Evolutionary conservation across 23 tunicate species (phyloP), one percentile per base, ranked within the genome.

Genomic region (Corella eumyota): DNA sequence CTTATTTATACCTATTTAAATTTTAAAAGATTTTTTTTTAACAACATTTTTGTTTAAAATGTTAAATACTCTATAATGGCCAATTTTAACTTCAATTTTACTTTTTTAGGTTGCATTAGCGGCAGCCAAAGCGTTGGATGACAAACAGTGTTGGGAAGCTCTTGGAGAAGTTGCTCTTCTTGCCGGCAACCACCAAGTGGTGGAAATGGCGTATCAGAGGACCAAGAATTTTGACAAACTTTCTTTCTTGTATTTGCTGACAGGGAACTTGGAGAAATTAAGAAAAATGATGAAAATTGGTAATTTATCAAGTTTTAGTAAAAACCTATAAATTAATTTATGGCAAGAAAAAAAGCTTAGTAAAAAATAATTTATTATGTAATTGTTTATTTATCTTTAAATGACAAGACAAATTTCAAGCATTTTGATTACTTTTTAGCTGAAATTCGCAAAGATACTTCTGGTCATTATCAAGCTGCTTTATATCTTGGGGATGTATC

Each of bases 261-360:
- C 92, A 52, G 98, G 98, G 52, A 92, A 81, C 53, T 32, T 77
- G 55, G 98, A 92, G 27, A 92, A 92, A 57, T 54, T 92, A 50
- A 70, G 85, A 45, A 92, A 83, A 71, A 92, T 92, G 98, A 92
- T 92, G 93, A 92, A 92, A 65, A 92, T 92, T 25, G 92, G 96
- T 88, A 54, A 51, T 9, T 40, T 40, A 40, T 40, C 15, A 9
- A 9, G 48, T 40, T 51, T 11, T 51, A 19, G 15, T 51, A 11
- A 19, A 40, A 40, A 15, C 15, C 13, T 11, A 15, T 9, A 40
- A 15, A 9, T 11, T 11, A 13, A 13, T 13, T 44, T 44, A 13
- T 44, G 17, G 13, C 17, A 13, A 13, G 49, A 13, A 17, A 13
- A 44, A 44, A 44, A 13, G 49, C 49, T 13, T 13, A 44, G 49